Conservation (phyloP, 2,797 vertebrate species). For the Hydrocynus forskahlii region DNA sequence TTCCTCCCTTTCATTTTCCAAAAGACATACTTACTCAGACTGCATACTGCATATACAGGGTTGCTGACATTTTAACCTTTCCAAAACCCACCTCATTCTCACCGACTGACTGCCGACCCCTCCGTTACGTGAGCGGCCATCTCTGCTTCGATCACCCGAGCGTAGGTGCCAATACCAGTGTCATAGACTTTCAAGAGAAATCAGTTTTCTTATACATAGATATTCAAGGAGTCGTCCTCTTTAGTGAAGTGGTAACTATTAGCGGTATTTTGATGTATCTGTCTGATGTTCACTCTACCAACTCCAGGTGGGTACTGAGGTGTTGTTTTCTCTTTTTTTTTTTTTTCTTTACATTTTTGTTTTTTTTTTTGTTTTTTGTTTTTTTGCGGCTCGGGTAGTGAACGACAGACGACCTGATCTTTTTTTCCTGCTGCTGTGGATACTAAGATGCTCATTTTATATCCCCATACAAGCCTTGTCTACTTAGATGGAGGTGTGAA, state of each 20-base stretch:
- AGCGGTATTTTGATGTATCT: conserved; percentile 71
- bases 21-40: background rate
- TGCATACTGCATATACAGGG: background rate
- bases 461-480: conserved; percentile 36
- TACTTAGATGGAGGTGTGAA: conserved; percentile 30
- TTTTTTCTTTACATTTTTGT: background rate
- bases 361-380: background rate
- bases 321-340: background rate
- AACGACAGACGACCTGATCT: conserved; percentile 11
- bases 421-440: conserved; percentile 51
- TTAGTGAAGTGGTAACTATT: conserved; percentile 80
- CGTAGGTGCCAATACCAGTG: conserved; percentile 13
- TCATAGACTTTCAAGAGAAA: conserved; percentile 11
- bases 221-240: conserved; percentile 70
- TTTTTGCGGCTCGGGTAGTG: conserved; percentile 17
- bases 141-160: conserved; percentile 7
- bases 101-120: conserved; percentile 13
- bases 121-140: conserved; percentile 20
- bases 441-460: conserved; percentile 42
- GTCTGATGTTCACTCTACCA: conserved; percentile 54
- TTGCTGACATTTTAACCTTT: conserved; percentile 9
- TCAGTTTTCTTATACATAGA: conserved; percentile 28
- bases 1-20: background rate
- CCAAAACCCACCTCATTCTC: conserved; percentile 4
- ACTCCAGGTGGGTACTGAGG: conserved; percentile 18